Conservation (phyloP, 2,888 invertebrate genomes). For the Cheilosia variabilis region DNA sequence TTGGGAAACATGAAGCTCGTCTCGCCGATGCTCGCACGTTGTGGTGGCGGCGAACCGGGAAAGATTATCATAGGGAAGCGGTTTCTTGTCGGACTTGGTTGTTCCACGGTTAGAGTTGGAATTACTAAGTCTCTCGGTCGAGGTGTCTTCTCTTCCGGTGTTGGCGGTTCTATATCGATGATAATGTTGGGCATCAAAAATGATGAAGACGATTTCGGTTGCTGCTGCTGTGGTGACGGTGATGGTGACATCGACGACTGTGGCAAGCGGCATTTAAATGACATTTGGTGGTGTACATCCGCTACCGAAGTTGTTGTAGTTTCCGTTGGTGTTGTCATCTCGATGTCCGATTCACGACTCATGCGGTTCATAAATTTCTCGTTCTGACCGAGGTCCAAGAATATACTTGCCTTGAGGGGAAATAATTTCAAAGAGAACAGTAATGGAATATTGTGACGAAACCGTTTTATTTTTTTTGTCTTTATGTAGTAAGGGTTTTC, state of each 20-base stretch:
- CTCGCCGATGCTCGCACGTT: conserved; percentile 83
- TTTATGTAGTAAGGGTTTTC: conserved; percentile 18
- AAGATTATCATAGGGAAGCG: conserved; percentile 83
- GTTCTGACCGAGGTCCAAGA: conserved; percentile 70
- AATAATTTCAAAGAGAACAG: conserved; percentile 47
- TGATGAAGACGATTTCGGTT: conserved; percentile 33
- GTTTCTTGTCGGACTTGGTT: conserved; percentile 88
- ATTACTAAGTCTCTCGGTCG: conserved; percentile 85
- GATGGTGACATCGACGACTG: conserved; percentile 63
- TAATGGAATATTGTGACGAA: conserved; percentile 56
- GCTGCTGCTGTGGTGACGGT: conserved; percentile 29
- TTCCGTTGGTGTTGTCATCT: conserved; percentile 77
- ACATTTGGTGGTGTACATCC: conserved; percentile 75
- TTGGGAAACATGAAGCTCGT: conserved; percentile 82
- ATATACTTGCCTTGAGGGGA: conserved; percentile 71
- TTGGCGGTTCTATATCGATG: conserved; percentile 80
- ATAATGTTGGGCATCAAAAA: conserved; percentile 77
- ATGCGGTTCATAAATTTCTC: conserved; percentile 68
- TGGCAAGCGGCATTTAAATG: conserved; percentile 50
- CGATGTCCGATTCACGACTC: conserved; percentile 77
- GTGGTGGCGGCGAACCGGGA: conserved; percentile 86
- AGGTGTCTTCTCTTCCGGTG: conserved; percentile 79
- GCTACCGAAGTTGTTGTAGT: conserved; percentile 78
- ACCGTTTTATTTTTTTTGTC: conserved; percentile 25
- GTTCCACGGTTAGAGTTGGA: conserved; percentile 87